Base-by-base conservation (phyloP, 2,888 invertebrate genomes). In the Augiades crinisus region DNA sequence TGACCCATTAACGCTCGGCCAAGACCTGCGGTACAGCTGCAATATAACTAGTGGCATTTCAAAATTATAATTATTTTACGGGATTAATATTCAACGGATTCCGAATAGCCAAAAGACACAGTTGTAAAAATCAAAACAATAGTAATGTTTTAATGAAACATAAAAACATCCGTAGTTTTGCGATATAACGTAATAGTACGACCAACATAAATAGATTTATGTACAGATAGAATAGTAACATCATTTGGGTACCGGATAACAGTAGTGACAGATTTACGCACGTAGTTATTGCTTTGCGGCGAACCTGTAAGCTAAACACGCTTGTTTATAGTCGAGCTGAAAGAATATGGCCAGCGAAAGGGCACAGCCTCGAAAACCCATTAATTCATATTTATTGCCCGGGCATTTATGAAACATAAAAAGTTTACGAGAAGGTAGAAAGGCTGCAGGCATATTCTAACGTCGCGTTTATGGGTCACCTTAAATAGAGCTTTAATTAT, bases 351-450 rank as follows among this genome's bases (percentile, higher is more conserved):
- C 67, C 64, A 62, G 63, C 68, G 66, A 76, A 74, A 72, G 70
- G 70, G 68, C 71, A 64, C 64, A 76, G 74, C 75, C 80, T 79
- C 75, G 70, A 67, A 72, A 78, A 73, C 64, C 77, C 81, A 80
- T 86, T 85, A 85, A 85, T 83, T 82, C 81, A 76, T 82, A 84
- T 85, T 83, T 84, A 84, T 82, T 78, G 69, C 78, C 67, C 62
- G 68, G 68, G 70, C 78, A 84, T 88, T 87, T 87, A 88, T 85
- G 87, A 80, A 78, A 78, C 88, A 84, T 88, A 81, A 87, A 86
- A 80, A 69, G 56, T 81, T 88, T 87, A 88, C 71, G 84, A 78
- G 74, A 75, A 80, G 73, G 75, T 78, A 70, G 76, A 78, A 80
- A 79, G 71, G 72, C 75, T 77, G 72, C 71, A 72, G 67, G 68